These are phyloP conservation scores for Apodemus agrarius DNA, from an alignment of 2,797 vertebrate species.

Conservation along the genomic window DNA sequence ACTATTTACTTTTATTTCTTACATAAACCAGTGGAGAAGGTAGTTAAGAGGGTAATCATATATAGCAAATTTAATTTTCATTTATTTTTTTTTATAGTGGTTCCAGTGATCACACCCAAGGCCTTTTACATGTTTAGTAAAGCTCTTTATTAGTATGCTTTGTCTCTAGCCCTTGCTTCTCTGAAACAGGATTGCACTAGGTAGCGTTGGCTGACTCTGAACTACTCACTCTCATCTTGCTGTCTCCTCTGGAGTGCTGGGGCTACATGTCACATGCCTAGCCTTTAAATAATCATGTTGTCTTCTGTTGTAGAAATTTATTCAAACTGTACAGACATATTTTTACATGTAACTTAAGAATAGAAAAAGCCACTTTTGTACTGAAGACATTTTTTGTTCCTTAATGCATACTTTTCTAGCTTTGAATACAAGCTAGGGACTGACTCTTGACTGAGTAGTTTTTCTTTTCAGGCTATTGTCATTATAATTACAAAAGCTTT, in stretches of 20 bases:
- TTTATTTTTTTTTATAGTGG: background rate
- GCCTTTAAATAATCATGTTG: background rate
- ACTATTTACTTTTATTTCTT: background rate
- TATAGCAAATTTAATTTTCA: background rate
- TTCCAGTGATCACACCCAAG: background rate
- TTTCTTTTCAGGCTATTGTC: background rate
- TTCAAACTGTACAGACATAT: background rate
- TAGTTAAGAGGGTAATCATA: slow-evolving; percentile 13
- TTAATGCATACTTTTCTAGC: background rate
- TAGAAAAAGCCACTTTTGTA: background rate
- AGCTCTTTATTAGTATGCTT: background rate
- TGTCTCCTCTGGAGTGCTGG: background rate
- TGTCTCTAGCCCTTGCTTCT: background rate
- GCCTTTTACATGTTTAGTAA: background rate
- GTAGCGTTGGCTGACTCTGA: background rate
- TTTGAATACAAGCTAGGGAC: slow-evolving; percentile 27
- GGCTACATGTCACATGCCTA: background rate
- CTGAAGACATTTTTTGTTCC: background rate
- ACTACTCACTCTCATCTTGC: background rate
- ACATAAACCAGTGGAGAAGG: background rate
- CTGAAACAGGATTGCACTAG: background rate
- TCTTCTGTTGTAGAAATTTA: slow-evolving; percentile 31
- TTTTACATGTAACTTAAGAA: background rate
- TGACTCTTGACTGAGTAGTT: background rate
- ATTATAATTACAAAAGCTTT: background rate